Percentiles rank a stretch among this genome's conserved stretches.
Evolutionary conservation across 2,797 vertebrate genomes (phyloP).

Genomic region (Alectoris magna): DNA sequence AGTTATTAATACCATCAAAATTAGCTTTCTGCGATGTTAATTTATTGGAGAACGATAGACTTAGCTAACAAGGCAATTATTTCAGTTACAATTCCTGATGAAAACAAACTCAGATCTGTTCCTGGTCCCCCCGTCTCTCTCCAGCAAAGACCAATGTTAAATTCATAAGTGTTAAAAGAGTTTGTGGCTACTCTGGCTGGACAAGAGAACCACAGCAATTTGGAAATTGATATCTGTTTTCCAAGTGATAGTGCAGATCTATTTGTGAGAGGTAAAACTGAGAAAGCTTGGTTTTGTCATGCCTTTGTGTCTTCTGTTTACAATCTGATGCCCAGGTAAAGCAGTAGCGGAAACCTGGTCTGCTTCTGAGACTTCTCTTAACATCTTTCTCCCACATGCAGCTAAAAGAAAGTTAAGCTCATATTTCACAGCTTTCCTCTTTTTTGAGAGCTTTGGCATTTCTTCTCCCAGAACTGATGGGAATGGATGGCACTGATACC

Average conservation of each 20-base stretch:
- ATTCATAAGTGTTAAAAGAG: background rate
- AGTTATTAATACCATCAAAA: too few relatives aligned
- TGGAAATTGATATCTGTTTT: background rate
- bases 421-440: background rate
- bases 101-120: background rate
- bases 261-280: background rate
- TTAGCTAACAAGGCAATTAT: background rate
- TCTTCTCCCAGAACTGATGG: background rate
- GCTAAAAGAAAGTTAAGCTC: background rate
- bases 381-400: background rate
- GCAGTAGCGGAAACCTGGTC: background rate
- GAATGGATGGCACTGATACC: background rate
- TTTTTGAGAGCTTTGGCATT: background rate
- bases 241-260: background rate
- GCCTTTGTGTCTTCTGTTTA: background rate
- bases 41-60: background rate
- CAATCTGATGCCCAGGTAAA: background rate
- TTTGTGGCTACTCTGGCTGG: background rate
- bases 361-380: background rate
- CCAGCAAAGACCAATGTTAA: background rate
- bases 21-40: background rate
- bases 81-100: background rate
- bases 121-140: background rate
- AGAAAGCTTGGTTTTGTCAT: background rate
- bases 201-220: too few relatives aligned